These are phyloP conservation scores for Glossophaga mutica DNA, from an alignment of 2,797 vertebrate species.

Conservation along the genomic window DNA sequence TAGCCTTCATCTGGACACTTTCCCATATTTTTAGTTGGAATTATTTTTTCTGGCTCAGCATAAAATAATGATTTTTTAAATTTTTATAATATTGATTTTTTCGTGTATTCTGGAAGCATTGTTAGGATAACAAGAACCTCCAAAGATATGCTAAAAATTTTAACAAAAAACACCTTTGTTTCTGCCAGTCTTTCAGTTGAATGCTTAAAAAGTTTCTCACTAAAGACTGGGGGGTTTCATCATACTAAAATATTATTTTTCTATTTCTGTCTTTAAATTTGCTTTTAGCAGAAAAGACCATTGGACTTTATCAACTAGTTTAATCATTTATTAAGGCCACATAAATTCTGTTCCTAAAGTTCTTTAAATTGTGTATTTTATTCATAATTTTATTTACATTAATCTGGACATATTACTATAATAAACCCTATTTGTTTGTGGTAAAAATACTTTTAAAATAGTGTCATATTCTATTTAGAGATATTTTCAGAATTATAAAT, in stretches of 20 bases:
- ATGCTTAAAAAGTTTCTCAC: slow-evolving; percentile 18
- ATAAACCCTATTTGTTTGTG: not conserved
- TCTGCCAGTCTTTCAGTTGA: not conserved
- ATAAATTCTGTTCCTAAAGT: slow-evolving; percentile 1
- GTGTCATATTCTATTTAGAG: not conserved
- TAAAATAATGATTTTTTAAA: not conserved
- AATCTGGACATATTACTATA: not conserved
- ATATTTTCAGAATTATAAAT: slow-evolving; percentile 12
- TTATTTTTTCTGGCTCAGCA: slow-evolving; percentile 20
- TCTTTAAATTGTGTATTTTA: not conserved
- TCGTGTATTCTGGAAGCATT: not conserved
- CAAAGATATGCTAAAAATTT: slow-evolving; percentile 28
- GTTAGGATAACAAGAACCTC: not conserved
- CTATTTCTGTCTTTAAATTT: not conserved
- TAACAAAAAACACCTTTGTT: slow-evolving; percentile 7
- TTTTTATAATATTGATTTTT: not conserved
- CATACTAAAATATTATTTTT: not conserved
- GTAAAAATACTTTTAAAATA: slow-evolving; percentile 29
- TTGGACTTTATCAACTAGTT: slow-evolving; percentile 29
- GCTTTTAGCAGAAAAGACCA: not conserved
- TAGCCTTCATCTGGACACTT: not conserved
- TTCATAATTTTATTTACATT: not conserved
- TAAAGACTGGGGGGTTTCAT: not conserved
- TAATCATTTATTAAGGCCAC: not conserved
- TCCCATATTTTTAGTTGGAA: slow-evolving; percentile 22